phyloP scores from a whole-genome alignment of 53 echinoderm and acorn worm species.

The Luidia sarsii region DNA sequence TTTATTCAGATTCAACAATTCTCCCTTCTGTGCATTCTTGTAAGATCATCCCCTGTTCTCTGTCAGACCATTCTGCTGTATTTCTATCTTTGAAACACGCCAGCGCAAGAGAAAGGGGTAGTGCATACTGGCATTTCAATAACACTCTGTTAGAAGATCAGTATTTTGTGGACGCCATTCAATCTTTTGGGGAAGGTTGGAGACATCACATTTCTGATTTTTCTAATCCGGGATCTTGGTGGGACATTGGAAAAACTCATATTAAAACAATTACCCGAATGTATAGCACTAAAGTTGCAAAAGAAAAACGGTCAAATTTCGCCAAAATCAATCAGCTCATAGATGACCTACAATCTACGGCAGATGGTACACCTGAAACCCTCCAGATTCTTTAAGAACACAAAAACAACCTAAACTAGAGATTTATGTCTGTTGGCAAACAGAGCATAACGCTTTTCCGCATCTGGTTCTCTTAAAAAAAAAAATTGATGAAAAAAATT shows the following conservation, averaged over 20 bases:
- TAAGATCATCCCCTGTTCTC: slow-evolving; percentile 9
- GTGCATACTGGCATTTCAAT: too few relatives aligned
- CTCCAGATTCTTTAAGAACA: slow-evolving; percentile 1
- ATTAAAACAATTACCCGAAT: slow-evolving; percentile 18
- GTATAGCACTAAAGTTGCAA: slow-evolving; percentile 4
- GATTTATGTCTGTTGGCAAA: too few relatives aligned
- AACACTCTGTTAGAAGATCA: slow-evolving; percentile 5
- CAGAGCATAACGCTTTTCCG: too few relatives aligned
- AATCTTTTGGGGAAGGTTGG: background rate
- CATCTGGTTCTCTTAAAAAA: too few relatives aligned
- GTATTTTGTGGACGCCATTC: background rate
- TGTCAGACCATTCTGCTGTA: too few relatives aligned
- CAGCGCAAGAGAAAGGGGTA: background rate
- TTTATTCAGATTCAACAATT: too few relatives aligned
- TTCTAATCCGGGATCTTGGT: background rate
- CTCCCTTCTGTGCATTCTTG: background rate
- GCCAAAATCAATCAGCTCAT: slow-evolving; percentile 5
- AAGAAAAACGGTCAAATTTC: background rate
- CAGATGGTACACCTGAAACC: background rate
- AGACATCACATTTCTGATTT: background rate
- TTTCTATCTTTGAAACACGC: background rate
- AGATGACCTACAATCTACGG: background rate
- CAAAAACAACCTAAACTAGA: slow-evolving; percentile 9
- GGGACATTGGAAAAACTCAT: too few relatives aligned
- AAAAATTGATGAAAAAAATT: too few relatives aligned